Base-by-base conservation (phyloP, 2,888 invertebrate species). In the Platynereis dumerilii region DNA sequence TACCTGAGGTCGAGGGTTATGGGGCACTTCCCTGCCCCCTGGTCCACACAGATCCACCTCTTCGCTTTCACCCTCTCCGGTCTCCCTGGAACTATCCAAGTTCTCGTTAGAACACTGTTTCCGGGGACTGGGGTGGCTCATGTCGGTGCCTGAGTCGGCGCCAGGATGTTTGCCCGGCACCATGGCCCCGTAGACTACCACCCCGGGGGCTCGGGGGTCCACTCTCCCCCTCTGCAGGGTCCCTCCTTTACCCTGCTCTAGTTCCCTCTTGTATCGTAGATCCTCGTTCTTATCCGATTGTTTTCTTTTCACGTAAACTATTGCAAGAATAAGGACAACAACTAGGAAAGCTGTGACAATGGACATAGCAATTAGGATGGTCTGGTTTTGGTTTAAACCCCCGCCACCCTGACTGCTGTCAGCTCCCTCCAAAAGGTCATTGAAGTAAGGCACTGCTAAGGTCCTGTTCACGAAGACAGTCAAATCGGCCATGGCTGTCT, bases 321-420 rank as follows among this genome's bases (percentile, higher is more conserved):
- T 61, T 24, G 61, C 61, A 5, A 52, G 48, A 26, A 44, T 54
- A 29, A 61, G 61, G 27, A 61, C 54, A 39, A 53, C 39, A 22
- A 61, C 61, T 7, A 61, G 39, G 27, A 61, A 61, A 54, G 52
- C 52, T n/a, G 61, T 61, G 34, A 52, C 48, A 34, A 61, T 39
- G 17, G 61, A 61, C 61, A 61, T 61, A 54, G 61, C 55, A n/a
- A 61, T 61, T 24, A 61, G 61, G 61, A 61, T 61, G 54, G 52
- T 61, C 39, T 61, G 61, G 55, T 61, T 48, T 54, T 61, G 48
- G 28, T 54, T 54, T 1, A 60, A 29, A 7, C 29, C 27, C 12
- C 45, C 20, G 2, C 60, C 60, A 3, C 17, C 29, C 34, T 34
- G 34, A n/a, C 20, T 22, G 48, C 20, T 48, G 24, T 55, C 42